Percentiles rank a stretch among this genome's conserved stretches.
Evolutionary conservation across 1,140 invertebrate species (phyloP).

Genomic region (Lepeophtheirus salmonis): DNA sequence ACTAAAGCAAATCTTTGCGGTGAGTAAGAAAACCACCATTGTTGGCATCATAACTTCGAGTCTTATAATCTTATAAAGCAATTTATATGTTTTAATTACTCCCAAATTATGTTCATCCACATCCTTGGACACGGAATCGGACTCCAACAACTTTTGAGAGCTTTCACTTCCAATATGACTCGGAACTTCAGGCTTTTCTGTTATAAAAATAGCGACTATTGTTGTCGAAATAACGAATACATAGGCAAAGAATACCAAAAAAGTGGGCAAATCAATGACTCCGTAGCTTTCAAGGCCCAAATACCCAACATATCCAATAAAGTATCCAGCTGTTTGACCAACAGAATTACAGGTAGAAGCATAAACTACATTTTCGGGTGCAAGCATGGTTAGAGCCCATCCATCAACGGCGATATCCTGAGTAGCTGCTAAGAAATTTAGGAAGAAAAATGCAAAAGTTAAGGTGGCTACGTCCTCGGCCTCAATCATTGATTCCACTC

Average conservation of each 20-base stretch:
- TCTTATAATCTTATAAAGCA: constrained; percentile 61
- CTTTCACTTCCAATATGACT: constrained; percentile 29
- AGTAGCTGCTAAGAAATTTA: constrained; percentile 92
- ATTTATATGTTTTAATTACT: constrained; percentile 60
- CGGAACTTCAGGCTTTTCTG: constrained; percentile 49
- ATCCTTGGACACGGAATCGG: constrained; percentile 26
- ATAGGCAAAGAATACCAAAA: constrained; percentile 87
- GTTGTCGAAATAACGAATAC: constrained; percentile 78
- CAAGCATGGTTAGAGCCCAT: constrained; percentile 94
- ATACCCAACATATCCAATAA: constrained; percentile 91
- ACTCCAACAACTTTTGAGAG: constrained; percentile 25
- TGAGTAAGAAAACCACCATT: constrained; percentile 20
- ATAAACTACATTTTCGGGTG: constrained; percentile 80
- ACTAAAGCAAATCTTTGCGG: constrained; percentile 70
- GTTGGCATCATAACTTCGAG: constrained; percentile 52
- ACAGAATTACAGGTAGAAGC: constrained; percentile 97
- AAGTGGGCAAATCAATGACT: constrained; percentile 68
- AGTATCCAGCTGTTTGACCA: constrained; percentile 93
- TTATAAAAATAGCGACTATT: constrained; percentile 68
- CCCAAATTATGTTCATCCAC: constrained; percentile 34
- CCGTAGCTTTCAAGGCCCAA: constrained; percentile 71
- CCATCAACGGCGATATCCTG: constrained; percentile 99
- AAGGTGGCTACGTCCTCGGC: constrained; percentile 48
- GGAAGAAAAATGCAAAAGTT: constrained; percentile 65
- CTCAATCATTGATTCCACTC: constrained; percentile 34